Evolutionary conservation across 2,113 vertebrate genomes (phyloP).

Genomic region (Clarias macrocephalus): DNA sequence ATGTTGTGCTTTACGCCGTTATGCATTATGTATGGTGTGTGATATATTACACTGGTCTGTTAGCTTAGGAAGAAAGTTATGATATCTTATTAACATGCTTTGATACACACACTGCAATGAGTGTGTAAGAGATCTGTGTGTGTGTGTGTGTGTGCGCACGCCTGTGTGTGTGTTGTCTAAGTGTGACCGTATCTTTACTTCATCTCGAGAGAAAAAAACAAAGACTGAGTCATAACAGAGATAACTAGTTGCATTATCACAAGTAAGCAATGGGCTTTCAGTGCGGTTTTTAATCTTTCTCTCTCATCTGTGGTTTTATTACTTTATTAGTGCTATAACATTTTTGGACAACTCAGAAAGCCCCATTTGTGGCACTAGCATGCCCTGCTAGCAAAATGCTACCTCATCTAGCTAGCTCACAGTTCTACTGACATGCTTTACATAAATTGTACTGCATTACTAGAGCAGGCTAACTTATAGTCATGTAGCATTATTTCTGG

Average conservation of each 20-base stretch:
- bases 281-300: background rate
- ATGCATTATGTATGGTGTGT: background rate
- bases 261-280: background rate
- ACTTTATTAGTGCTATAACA: background rate
- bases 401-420: background rate
- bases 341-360: background rate
- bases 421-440: background rate
- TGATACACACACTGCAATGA: too few relatives aligned
- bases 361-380: background rate
- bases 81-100: background rate
- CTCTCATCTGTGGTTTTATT: background rate
- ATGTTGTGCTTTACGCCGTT: background rate
- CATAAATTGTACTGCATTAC: background rate
- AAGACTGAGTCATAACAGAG: background rate
- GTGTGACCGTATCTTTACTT: background rate
- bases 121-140: background rate
- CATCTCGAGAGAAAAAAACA: background rate
- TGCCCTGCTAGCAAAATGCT: background rate
- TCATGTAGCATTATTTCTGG: background rate
- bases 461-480: background rate
- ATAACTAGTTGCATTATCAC: background rate
- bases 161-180: background rate
- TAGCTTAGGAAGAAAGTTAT: conserved; percentile 1
- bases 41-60: conserved; percentile 9
- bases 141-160: background rate